These are phyloP conservation scores for Catharus fuscescens DNA, from an alignment of 2,113 vertebrate species.

Conservation along the genomic window DNA sequence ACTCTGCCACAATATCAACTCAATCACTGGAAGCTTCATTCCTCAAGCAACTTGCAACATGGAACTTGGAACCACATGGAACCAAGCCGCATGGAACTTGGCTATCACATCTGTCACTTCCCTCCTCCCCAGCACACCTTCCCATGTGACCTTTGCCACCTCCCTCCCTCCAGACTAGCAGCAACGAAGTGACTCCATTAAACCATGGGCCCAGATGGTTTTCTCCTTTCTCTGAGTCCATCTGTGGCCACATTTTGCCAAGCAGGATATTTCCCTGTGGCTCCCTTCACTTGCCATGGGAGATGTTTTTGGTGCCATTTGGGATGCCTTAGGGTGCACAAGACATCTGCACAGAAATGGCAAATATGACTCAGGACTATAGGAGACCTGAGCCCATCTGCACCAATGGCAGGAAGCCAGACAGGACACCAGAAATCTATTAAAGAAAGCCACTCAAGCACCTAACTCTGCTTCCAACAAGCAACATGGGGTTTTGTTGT, in stretches of 20 bases:
- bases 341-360: slow-evolving; percentile 19
- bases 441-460: not conserved
- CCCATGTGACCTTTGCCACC: not conserved
- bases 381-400: slow-evolving; percentile 36
- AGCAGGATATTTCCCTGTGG: not conserved
- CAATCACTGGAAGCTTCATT: not conserved
- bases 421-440: not conserved
- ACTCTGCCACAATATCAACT: not conserved
- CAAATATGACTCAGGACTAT: not conserved
- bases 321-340: not conserved
- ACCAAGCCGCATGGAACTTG: not conserved
- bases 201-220: not conserved
- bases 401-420: slow-evolving; percentile 18
- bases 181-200: not conserved
- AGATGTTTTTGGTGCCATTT: not conserved
- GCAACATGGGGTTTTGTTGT: not conserved
- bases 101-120: not conserved
- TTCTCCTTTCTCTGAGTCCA: not conserved
- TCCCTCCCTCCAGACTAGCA: not conserved
- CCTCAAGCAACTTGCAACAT: not conserved
- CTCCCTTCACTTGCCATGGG: not conserved
- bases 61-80: not conserved
- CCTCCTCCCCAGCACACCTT: not conserved
- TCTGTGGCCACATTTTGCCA: not conserved
- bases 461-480: not conserved